Conservation (phyloP, 2,113 vertebrate species). For the Peucedramus taeniatus region DNA sequence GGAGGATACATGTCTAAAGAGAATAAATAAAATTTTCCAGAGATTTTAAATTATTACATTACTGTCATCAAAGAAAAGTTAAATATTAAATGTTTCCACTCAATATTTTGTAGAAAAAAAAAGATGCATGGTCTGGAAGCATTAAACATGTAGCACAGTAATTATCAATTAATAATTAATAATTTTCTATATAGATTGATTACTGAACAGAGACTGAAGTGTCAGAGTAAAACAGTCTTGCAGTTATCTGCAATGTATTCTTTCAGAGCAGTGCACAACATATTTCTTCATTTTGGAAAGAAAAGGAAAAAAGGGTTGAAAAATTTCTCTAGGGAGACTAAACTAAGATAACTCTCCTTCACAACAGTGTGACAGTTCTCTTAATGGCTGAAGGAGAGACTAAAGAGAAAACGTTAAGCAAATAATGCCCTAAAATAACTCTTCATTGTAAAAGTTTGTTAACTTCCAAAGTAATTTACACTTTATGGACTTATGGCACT, state of each 20-base stretch:
- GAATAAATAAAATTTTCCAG: background rate
- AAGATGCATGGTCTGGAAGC: background rate
- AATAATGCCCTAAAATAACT: background rate
- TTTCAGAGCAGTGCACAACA: background rate
- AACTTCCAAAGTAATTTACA: background rate
- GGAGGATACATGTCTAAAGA: fast-evolving
- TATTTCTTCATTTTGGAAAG: background rate
- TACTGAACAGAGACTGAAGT: background rate
- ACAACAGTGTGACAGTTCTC: background rate
- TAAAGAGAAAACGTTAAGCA: background rate
- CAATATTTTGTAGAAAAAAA: background rate
- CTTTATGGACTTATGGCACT: fast-evolving
- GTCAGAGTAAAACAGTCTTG: background rate
- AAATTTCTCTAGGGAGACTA: background rate
- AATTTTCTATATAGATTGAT: background rate
- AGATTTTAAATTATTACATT: background rate
- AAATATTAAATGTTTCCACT: background rate
- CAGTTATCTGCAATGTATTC: background rate
- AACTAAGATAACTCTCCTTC: background rate
- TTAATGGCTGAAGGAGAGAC: background rate
- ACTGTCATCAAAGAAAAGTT: background rate
- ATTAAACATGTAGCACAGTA: background rate
- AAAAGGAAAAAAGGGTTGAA: background rate
- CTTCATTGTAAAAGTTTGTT: background rate
- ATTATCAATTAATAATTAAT: background rate